phyloP scores from a whole-genome alignment of 1,140 invertebrate genomes.

The Bombus pyrosoma region DNA sequence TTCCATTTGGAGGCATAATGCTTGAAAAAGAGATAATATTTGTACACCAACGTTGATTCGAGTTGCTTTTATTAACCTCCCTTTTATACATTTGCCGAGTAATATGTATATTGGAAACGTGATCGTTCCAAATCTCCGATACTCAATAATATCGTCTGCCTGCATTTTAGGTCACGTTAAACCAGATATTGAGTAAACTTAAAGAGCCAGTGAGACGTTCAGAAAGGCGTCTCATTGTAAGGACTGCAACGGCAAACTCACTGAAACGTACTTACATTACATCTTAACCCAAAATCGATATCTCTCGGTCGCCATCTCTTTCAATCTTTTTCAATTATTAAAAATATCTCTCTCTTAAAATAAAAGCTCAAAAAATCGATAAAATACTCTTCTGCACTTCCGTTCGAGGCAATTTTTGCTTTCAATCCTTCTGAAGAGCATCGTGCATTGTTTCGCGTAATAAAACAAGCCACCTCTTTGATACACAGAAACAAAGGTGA shows the following conservation, averaged over 20 bases:
- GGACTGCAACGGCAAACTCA: not conserved
- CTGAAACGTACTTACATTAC: not conserved
- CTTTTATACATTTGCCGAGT: conserved; percentile 21
- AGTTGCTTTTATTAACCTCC: conserved; percentile 30
- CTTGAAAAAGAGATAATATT: conserved; percentile 13
- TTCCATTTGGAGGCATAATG: not conserved
- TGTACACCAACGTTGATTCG: conserved; percentile 25
- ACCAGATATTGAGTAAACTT: conserved; percentile 18
- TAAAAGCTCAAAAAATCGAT: too few species aligned
- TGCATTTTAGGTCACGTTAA: conserved; percentile 24
- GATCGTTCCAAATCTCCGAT: conserved; percentile 39
- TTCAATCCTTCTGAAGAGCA: too few species aligned
- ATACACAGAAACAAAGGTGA: too few species aligned
- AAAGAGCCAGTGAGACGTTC: not conserved
- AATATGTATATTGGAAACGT: conserved; percentile 37
- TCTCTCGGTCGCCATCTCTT: too few species aligned
- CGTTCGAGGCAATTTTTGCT: too few species aligned
- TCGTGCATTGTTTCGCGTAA: too few species aligned
- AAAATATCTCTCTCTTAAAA: too few species aligned
- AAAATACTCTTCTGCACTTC: too few species aligned
- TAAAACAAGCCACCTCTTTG: too few species aligned
- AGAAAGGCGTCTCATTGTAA: not conserved
- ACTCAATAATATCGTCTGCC: conserved; percentile 23
- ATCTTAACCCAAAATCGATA: too few species aligned
- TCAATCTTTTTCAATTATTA: too few species aligned